Conservation (phyloP, 2,888 invertebrate genomes). For the Trichogramma evanescens region DNA sequence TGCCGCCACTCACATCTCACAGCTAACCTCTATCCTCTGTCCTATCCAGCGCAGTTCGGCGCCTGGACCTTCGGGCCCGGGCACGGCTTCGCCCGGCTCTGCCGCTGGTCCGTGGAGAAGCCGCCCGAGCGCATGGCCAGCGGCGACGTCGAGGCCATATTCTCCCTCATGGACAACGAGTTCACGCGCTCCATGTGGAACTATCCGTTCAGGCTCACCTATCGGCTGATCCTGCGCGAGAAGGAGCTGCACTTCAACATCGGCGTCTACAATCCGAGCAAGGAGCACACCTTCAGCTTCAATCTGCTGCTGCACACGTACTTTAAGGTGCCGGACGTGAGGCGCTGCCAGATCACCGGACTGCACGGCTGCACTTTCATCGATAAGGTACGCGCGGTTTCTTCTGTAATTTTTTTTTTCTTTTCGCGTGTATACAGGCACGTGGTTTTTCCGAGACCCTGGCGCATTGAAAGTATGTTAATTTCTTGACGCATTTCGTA, state of each 20-base stretch:
- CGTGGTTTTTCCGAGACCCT: neutral
- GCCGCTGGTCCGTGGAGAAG: constrained; percentile 85
- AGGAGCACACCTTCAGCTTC: constrained; percentile 83
- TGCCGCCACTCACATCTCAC: no score
- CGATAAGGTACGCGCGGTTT: constrained; percentile 64
- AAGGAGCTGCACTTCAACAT: constrained; percentile 90
- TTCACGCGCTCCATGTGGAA: constrained; percentile 93
- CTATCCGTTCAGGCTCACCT: constrained; percentile 88
- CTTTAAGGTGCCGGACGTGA: constrained; percentile 91
- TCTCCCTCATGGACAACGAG: constrained; percentile 87
- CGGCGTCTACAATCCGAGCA: constrained; percentile 89
- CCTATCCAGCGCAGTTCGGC: constrained; percentile 79
- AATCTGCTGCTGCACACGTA: constrained; percentile 91
- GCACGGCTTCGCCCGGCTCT: constrained; percentile 91
- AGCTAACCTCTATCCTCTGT: no score
- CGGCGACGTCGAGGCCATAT: constrained; percentile 87
- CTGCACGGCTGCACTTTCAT: constrained; percentile 85
- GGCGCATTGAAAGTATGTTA: neutral
- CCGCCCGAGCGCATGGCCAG: constrained; percentile 80
- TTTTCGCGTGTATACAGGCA: neutral
- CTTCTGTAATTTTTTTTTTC: neutral
- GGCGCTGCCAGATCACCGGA: constrained; percentile 85
- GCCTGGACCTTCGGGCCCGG: constrained; percentile 92
- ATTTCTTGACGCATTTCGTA: no score
- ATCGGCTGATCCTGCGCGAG: constrained; percentile 82